Conservation (phyloP, 2,888 invertebrate species). For the Lacanobia oleracea region DNA sequence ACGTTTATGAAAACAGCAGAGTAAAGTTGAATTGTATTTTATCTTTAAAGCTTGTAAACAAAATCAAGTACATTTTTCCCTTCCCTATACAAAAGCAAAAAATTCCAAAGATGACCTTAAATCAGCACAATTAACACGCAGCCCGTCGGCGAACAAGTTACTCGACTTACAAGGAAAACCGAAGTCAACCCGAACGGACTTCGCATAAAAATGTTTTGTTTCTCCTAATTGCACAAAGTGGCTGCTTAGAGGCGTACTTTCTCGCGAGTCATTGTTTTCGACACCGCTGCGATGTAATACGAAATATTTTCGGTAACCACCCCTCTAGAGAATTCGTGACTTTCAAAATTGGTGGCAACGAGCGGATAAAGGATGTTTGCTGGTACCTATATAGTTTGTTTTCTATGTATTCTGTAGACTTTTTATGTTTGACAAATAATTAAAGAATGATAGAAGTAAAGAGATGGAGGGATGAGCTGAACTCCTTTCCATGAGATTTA, state of each 20-base stretch:
- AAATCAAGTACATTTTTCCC: not conserved
- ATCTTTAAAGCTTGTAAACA: not conserved
- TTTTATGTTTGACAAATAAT: not conserved
- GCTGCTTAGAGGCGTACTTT: slow-evolving; percentile 85
- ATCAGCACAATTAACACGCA: slow-evolving; percentile 55
- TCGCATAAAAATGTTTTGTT: slow-evolving; percentile 89
- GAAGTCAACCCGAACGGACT: slow-evolving; percentile 70
- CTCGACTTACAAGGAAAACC: slow-evolving; percentile 58
- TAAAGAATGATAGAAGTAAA: not conserved
- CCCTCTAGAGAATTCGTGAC: slow-evolving; percentile 84
- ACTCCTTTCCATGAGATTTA: not conserved
- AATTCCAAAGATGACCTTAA: slow-evolving; percentile 43
- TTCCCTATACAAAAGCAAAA: not conserved
- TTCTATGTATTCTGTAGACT: slow-evolving; percentile 22
- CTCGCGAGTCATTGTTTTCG: slow-evolving; percentile 89
- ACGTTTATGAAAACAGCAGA: not conserved
- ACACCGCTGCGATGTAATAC: slow-evolving; percentile 82
- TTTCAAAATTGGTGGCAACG: slow-evolving; percentile 80
- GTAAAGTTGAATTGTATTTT: not conserved
- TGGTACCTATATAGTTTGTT: slow-evolving; percentile 39
- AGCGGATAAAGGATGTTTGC: slow-evolving; percentile 72
- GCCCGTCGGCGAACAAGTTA: slow-evolving; percentile 60
- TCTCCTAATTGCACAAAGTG: slow-evolving; percentile 89
- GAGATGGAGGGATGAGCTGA: not conserved
- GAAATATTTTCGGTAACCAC: slow-evolving; percentile 85